phyloP scores from a whole-genome alignment of 2,888 invertebrate genomes.

The Mechanitis mazaeus region DNA sequence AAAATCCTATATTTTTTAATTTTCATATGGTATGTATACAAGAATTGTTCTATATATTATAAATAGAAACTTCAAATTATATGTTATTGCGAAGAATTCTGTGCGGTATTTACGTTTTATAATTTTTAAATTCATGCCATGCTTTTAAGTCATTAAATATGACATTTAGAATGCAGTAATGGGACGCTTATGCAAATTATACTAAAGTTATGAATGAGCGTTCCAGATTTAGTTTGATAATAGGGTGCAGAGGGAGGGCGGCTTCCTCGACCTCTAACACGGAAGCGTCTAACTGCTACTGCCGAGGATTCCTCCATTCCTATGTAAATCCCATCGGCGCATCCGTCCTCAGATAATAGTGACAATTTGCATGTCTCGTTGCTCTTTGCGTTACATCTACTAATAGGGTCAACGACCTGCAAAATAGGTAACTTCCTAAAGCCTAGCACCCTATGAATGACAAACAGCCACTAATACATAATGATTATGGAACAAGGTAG shows the following conservation, averaged over 20 bases:
- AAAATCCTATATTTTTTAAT: no score
- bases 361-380: conserved; percentile 66
- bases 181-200: conserved; percentile 65
- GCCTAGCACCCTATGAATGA: conserved; percentile 46
- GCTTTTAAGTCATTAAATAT: conserved; percentile 12
- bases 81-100: not conserved
- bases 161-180: conserved; percentile 38
- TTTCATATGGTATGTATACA: no score
- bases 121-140: conserved; percentile 4
- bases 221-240: conserved; percentile 62
- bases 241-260: conserved; percentile 34
- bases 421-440: conserved; percentile 46
- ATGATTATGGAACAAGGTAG: conserved; percentile 47
- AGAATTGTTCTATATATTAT: not conserved
- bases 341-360: conserved; percentile 62
- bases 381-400: conserved; percentile 54
- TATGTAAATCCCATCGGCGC: conserved; percentile 66
- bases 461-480: conserved; percentile 47
- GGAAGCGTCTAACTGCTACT: conserved; percentile 60
- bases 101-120: not conserved
- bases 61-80: not conserved
- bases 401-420: conserved; percentile 34
- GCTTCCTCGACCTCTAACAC: conserved; percentile 38
- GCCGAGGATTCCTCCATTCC: conserved; percentile 58
- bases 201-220: conserved; percentile 62